A percentile compares a stretch with the other conserved stretches of the same genome.
These are phyloP conservation scores for Tretioscincus oriximinensis DNA, from an alignment of 2,113 vertebrate species.

Conservation along the genomic window DNA sequence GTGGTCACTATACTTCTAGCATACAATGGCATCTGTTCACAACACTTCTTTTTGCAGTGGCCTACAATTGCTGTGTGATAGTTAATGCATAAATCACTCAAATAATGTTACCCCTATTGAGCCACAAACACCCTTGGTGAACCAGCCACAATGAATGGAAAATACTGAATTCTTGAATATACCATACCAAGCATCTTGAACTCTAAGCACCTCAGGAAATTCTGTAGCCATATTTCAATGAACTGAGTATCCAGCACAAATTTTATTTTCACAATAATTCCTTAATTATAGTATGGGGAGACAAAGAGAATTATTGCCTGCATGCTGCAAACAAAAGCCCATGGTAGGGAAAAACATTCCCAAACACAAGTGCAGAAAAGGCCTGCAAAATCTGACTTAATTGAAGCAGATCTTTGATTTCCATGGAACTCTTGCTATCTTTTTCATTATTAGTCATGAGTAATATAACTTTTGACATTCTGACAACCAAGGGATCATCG, in stretches of 20 bases:
- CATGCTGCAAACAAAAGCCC: neutral
- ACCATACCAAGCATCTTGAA: neutral
- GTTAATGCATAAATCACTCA: too few relatives aligned
- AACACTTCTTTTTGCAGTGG: too few relatives aligned
- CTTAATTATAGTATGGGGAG: neutral
- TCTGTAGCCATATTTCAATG: neutral
- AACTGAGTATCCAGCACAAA: neutral
- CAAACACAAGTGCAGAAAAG: too few relatives aligned
- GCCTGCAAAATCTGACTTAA: neutral
- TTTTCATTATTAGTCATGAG: neutral
- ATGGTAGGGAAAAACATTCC: neutral
- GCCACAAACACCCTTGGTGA: too few relatives aligned
- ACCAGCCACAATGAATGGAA: too few relatives aligned
- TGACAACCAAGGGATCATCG: neutral
- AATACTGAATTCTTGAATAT: too few relatives aligned
- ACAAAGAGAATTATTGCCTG: neutral
- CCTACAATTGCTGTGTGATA: too few relatives aligned
- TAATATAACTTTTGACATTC: neutral
- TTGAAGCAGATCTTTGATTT: neutral
- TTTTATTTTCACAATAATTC: neutral
- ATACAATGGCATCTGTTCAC: too few relatives aligned
- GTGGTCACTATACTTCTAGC: too few relatives aligned
- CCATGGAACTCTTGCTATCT: neutral
- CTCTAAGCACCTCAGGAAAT: neutral
- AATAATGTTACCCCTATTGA: too few relatives aligned